Percentiles rank a stretch among this genome's conserved stretches.
Evolutionary conservation across 92 coral and sea anemone species (phyloP).

Genomic region (Epizoanthus stellaris): DNA sequence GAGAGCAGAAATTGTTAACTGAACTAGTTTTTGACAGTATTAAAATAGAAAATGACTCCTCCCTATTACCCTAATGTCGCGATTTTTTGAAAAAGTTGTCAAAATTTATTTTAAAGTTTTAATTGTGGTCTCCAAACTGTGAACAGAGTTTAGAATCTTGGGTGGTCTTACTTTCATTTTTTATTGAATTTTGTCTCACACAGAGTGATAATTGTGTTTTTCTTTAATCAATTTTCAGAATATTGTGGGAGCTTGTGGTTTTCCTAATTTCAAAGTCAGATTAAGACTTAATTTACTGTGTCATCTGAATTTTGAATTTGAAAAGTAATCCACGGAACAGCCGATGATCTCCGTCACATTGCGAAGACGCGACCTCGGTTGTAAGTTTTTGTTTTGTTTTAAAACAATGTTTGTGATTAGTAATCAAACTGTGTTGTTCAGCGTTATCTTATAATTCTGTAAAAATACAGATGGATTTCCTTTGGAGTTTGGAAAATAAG

Average conservation of each 20-base stretch:
- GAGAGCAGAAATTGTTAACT: too few species aligned
- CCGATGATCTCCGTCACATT: background rate
- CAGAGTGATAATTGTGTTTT: conserved; percentile 10
- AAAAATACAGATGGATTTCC: background rate
- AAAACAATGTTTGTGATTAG: background rate
- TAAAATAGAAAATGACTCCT: too few species aligned
- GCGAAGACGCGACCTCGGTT: background rate
- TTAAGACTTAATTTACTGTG: background rate
- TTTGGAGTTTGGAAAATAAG: background rate
- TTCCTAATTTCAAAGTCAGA: background rate
- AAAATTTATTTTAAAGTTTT: background rate
- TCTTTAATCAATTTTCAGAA: background rate
- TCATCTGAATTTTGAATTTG: background rate
- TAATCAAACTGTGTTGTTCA: background rate
- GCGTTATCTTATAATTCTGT: background rate
- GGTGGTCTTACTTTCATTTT: background rate
- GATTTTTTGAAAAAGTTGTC: background rate
- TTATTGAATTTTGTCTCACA: conserved; percentile 4
- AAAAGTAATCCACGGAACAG: background rate
- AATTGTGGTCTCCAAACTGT: background rate
- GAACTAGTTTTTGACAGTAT: too few species aligned
- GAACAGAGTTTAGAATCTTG: background rate
- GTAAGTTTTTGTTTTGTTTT: background rate
- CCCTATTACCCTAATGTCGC: background rate
- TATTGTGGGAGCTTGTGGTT: background rate